Evolutionary conservation across 2,113 vertebrate genomes (phyloP), one percentile per base, ranked within the genome.

Genomic region (Donacobius atricapilla): DNA sequence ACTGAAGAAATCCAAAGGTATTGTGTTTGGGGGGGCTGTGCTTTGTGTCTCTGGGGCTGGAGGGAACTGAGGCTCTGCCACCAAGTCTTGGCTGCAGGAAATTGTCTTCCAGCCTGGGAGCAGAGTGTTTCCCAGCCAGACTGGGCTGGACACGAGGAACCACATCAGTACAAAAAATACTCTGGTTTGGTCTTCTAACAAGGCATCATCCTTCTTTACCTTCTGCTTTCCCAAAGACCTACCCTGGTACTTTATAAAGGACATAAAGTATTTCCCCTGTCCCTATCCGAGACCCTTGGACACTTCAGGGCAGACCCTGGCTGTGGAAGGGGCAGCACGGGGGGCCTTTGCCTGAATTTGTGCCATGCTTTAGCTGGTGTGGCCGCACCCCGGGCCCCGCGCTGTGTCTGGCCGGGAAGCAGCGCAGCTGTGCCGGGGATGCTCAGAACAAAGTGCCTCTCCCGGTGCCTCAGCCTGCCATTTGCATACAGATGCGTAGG

Each of bases 401-500:
- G 2, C 57, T 33, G 60, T 1, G 10, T 9, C 31, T 1, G 35
- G 56, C 47, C 64, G 84, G 94, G 93, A 88, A 95, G 81, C 4
- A 2, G 50, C 66, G 85, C 94, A 94, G 85, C 87, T 92, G 94
- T 78, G 80, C 57, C 3, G 40, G 45, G 65, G 89, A 75, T 89
- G 80, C 91, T 87, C 79, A 5, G 51, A 95, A 95, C 88, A 95
- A 94, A 96, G 75, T 93, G 61, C 48, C 45, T 78, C 82, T 63
- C 47, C 33, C 4, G 5, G 35, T 42, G 77, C 69, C 28, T 75
- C 97, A 95, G 97, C 94, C 96, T 95, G 92, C 35, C 31, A 99
- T 99, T 99, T 99, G 98, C 99, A 99, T 99, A 99, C 98, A 99
- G 98, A 99, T 99, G 99, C 97, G 94, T 96, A 84, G 81, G 95